These are phyloP conservation scores for Cylloceria caligata DNA, from an alignment of 2,888 invertebrate species.

Conservation along the genomic window DNA sequence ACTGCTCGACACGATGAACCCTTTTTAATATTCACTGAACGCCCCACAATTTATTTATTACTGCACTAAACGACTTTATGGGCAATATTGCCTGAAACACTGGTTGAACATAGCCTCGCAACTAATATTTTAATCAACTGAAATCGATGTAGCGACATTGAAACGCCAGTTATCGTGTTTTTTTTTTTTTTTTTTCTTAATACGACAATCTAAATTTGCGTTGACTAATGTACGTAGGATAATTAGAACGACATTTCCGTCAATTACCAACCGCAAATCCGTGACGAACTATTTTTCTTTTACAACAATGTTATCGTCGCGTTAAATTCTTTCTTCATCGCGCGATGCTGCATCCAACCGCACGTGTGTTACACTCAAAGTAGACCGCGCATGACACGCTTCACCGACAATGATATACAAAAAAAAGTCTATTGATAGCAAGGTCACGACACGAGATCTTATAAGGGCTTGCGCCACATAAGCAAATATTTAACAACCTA, in stretches of 20 bases:
- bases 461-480: not conserved
- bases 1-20: not conserved
- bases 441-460: constrained; percentile 19
- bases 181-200: no score
- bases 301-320: not conserved
- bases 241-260: constrained; percentile 21
- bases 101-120: no score
- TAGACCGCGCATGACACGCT: constrained; percentile 58
- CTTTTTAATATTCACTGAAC: not conserved
- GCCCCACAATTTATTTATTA: not conserved
- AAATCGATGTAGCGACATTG: no score
- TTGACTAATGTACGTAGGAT: not conserved
- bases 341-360: constrained; percentile 1
- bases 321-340: constrained; percentile 9
- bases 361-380: constrained; percentile 51
- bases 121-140: no score
- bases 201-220: constrained; percentile 2
- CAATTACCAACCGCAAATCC: constrained; percentile 7
- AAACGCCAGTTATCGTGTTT: no score
- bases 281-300: constrained; percentile 14
- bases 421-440: constrained; percentile 42
- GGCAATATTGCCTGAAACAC: not conserved
- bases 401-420: constrained; percentile 38
- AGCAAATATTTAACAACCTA: not conserved
- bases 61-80: not conserved